Percentiles rank a stretch among this genome's conserved stretches.
Evolutionary conservation across 2,888 invertebrate species (phyloP).

Genomic region (Gerris lacustris): DNA sequence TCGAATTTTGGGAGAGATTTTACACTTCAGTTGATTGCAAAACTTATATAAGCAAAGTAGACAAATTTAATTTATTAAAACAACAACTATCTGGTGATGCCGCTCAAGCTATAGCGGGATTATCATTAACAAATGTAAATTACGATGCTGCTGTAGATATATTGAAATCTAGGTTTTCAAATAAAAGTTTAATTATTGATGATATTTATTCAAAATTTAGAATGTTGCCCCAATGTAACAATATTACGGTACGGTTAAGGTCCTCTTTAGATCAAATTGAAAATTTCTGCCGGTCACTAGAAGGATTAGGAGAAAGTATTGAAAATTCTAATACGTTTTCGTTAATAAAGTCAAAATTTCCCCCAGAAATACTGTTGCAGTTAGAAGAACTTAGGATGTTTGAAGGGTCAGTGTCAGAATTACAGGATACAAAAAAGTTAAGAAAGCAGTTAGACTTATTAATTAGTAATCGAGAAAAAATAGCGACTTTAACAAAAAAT

Average conservation of each 20-base stretch:
- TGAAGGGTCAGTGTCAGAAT: neutral
- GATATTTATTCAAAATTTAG: neutral
- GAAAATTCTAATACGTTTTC: neutral
- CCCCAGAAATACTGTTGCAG: neutral
- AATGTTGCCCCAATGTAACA: neutral
- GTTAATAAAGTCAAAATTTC: neutral
- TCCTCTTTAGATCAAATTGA: neutral
- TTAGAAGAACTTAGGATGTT: neutral
- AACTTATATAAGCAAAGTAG: neutral
- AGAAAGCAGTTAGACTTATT: neutral
- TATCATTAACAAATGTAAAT: neutral
- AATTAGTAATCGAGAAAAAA: neutral
- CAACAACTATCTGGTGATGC: neutral
- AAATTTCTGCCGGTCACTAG: neutral
- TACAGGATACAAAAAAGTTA: neutral
- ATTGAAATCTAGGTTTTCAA: neutral
- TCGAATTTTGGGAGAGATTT: neutral
- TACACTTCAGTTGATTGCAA: neutral
- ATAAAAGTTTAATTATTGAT: too few relatives aligned
- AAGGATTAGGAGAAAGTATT: neutral
- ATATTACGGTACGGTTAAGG: neutral
- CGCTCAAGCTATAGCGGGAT: neutral
- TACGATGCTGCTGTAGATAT: neutral
- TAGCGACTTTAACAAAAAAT: neutral
- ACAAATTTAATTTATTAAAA: neutral